These are phyloP conservation scores for Prionace glauca DNA, from an alignment of 2,797 vertebrate species.

Conservation along the genomic window DNA sequence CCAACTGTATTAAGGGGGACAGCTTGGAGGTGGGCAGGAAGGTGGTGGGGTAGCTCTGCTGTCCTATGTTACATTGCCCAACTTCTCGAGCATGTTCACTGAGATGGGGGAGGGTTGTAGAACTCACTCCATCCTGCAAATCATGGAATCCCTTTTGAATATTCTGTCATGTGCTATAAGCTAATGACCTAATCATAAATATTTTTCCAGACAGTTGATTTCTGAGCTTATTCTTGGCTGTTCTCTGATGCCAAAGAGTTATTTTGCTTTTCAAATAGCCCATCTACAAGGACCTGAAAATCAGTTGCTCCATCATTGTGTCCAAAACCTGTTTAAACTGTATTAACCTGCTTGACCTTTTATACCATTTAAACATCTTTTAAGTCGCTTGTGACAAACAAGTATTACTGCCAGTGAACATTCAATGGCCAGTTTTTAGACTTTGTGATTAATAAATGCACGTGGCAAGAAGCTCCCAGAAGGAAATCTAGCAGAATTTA, in stretches of 20 bases:
- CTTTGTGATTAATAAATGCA: background rate
- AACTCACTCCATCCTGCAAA: no score
- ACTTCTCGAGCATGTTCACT: no score
- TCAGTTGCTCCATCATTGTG: background rate
- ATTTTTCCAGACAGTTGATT: background rate
- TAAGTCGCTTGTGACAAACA: background rate
- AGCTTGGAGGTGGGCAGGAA: no score
- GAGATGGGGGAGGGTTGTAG: no score
- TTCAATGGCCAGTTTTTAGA: background rate
- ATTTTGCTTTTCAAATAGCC: background rate
- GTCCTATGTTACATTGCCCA: no score
- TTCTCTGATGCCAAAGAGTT: background rate
- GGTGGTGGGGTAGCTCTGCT: no score
- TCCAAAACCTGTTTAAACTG: background rate
- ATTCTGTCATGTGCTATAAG: background rate
- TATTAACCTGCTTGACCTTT: background rate
- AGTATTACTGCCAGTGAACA: background rate
- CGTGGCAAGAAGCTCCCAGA: background rate
- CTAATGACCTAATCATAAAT: background rate
- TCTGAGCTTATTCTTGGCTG: background rate
- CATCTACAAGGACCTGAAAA: background rate
- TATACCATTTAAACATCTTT: background rate
- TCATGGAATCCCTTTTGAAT: background rate
- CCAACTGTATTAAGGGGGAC: no score
- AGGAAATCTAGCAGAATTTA: background rate